Evolutionary conservation across 2,113 vertebrate species (phyloP).

Genomic region (Gadus chalcogrammus): DNA sequence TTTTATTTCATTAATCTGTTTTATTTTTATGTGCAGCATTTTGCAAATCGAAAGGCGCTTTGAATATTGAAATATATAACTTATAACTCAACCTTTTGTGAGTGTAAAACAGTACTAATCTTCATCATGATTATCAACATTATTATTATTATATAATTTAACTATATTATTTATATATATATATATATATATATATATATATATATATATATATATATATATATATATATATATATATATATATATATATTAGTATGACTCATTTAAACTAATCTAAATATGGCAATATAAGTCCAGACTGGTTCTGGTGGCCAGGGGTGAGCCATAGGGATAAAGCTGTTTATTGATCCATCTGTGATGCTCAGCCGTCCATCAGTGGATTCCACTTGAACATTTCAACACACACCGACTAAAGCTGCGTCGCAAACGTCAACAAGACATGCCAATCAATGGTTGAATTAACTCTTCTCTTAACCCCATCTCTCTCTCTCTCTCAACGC

Average conservation of each 20-base stretch:
- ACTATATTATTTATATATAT: no score
- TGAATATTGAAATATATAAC: no score
- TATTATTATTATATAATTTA: neutral
- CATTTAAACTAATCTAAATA: no score
- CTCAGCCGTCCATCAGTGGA: slow-evolving; percentile 15
- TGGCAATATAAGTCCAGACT: no score
- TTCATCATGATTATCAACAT: no score
- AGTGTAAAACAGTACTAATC: no score
- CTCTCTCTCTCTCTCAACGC: neutral
- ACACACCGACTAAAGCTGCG: neutral
- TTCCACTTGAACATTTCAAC: neutral
- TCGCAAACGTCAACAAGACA: slow-evolving; percentile 9
- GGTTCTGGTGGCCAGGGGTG: neutral
- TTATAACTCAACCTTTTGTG: no score
- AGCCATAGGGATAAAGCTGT: slow-evolving; percentile 28
- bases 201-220: neutral
- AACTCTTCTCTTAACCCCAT: slow-evolving; percentile 21
- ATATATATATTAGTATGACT: neutral
- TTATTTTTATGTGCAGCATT: no score
- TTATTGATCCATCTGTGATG: slow-evolving; percentile 26
- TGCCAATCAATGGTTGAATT: slow-evolving; percentile 32
- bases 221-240: neutral
- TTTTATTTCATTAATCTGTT: no score
- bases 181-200: no score
- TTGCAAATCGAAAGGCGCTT: no score